Evolutionary conservation across 2,888 invertebrate species (phyloP).

Genomic region (Mythimna albipuncta): DNA sequence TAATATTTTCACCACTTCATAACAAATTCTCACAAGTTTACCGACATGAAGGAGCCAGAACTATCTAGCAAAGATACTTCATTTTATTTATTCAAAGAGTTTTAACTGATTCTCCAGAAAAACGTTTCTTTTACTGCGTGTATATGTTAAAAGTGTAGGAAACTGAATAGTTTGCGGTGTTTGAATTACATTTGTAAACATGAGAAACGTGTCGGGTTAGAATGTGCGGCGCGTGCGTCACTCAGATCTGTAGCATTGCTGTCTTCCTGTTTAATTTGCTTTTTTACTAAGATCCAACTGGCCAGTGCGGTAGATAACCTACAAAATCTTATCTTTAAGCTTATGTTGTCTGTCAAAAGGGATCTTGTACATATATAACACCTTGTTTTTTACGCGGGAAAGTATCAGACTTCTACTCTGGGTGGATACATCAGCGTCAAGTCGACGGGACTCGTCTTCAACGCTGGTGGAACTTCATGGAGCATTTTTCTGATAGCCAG

Average conservation of each 20-base stretch:
- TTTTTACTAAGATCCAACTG: constrained; percentile 20
- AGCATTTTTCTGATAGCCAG: too few relatives aligned
- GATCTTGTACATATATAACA: neutral
- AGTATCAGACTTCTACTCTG: too few relatives aligned
- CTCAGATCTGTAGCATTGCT: constrained; percentile 43
- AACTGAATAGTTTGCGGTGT: constrained; percentile 51
- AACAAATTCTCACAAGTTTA: neutral
- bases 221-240: constrained; percentile 52
- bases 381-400: too few relatives aligned
- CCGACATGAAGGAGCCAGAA: constrained; percentile 23
- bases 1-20: neutral
- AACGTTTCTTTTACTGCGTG: constrained; percentile 25
- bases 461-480: too few relatives aligned
- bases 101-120: constrained; percentile 9
- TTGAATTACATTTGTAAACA: constrained; percentile 61
- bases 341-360: constrained; percentile 19
- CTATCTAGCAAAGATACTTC: constrained; percentile 14
- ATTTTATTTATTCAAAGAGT: constrained; percentile 37
- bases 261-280: constrained; percentile 44
- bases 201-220: constrained; percentile 30
- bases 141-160: constrained; percentile 39
- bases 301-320: neutral
- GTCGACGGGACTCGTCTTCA: too few relatives aligned
- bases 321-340: neutral
- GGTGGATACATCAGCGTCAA: too few relatives aligned